phyloP scores from a whole-genome alignment of 2,888 invertebrate genomes.

The Taphrorychus bicolor region DNA sequence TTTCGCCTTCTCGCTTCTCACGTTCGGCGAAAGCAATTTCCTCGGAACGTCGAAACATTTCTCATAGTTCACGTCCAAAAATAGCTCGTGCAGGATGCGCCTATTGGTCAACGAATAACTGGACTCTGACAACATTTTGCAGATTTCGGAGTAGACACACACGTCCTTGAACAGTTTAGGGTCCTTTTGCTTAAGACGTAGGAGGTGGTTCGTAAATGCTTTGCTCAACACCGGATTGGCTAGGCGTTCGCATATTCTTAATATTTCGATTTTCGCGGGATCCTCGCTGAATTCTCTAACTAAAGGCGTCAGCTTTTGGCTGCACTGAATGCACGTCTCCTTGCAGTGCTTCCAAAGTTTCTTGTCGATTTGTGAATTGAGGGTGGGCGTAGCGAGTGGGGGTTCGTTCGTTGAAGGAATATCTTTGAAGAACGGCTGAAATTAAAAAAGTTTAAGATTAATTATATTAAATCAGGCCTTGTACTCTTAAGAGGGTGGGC shows the following conservation, averaged over 20 bases:
- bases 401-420: neutral
- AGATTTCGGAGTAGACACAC: conserved; percentile 93
- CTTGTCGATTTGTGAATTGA: neutral
- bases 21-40: conserved; percentile 30
- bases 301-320: conserved; percentile 28
- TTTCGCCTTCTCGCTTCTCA: conserved; percentile 14
- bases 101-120: conserved; percentile 84
- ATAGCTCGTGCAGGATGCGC: conserved; percentile 91
- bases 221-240: conserved; percentile 82
- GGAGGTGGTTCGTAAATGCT: conserved; percentile 81
- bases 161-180: conserved; percentile 80
- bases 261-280: conserved; percentile 62
- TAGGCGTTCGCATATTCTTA: conserved; percentile 76
- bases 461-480: no score
- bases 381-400: neutral
- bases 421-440: no score
- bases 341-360: conserved; percentile 41
- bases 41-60: conserved; percentile 62
- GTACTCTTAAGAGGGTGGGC: no score
- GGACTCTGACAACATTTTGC: conserved; percentile 77
- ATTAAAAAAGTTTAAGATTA: no score
- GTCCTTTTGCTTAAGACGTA: conserved; percentile 76
- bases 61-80: conserved; percentile 83
- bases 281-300: conserved; percentile 40
- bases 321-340: conserved; percentile 44